Evolutionary conservation across 2,797 vertebrate species (phyloP).

Genomic region (Squalus acanthias): DNA sequence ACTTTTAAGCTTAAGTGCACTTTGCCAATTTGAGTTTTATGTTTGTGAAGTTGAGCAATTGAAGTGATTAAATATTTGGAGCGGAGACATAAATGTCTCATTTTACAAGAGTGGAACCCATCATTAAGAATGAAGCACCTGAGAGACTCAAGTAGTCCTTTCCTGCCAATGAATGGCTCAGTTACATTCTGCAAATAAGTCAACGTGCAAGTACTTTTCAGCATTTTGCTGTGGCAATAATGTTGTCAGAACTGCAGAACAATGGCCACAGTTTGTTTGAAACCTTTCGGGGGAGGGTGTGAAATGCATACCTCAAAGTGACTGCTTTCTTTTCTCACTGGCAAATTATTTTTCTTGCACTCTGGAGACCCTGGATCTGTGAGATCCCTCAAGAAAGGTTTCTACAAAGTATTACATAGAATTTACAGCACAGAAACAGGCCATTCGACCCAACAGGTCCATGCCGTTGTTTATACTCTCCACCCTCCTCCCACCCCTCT

Average conservation of each 20-base stretch:
- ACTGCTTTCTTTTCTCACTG: not conserved
- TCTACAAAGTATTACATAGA: too few relatives aligned
- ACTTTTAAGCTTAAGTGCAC: not conserved
- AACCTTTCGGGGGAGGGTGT: not conserved
- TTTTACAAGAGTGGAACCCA: not conserved
- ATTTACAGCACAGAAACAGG: too few relatives aligned
- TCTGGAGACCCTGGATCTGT: not conserved
- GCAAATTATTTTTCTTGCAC: not conserved
- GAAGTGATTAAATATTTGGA: not conserved
- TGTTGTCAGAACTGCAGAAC: not conserved
- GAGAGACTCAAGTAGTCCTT: not conserved
- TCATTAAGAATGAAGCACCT: too few relatives aligned
- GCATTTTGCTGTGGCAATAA: not conserved
- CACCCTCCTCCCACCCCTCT: not conserved
- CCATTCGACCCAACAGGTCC: too few relatives aligned
- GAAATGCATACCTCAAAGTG: not conserved
- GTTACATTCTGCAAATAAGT: not conserved
- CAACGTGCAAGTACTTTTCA: not conserved
- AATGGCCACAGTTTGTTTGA: not conserved
- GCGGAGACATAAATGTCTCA: not conserved
- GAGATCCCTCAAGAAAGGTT: too few relatives aligned
- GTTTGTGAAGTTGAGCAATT: constrained; percentile 20
- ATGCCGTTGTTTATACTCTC: too few relatives aligned
- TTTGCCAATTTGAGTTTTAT: not conserved
- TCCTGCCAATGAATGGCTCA: not conserved